Conservation (phyloP, 2,113 vertebrate genomes). For the Otis tarda region DNA sequence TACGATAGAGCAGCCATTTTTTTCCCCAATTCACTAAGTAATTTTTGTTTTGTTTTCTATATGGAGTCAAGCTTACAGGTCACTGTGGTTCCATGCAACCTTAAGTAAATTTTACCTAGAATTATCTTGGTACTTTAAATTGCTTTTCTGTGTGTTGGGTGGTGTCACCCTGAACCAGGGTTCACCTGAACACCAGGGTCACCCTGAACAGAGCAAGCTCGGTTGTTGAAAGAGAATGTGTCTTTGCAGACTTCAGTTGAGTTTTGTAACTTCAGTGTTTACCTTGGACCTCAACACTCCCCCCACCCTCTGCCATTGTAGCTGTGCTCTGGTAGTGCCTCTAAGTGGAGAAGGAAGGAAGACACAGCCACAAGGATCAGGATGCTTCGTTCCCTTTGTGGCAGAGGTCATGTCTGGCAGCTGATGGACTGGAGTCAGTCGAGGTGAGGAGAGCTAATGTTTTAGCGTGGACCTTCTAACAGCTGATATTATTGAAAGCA, state of each 20-base stretch:
- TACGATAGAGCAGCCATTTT: background rate
- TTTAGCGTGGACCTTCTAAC: background rate
- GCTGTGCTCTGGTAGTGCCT: background rate
- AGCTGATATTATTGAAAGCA: background rate
- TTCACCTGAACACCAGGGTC: no score
- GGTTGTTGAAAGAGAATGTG: rapidly evolving
- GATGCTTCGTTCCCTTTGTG: background rate
- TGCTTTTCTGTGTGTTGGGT: background rate
- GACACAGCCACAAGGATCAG: background rate
- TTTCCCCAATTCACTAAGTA: background rate
- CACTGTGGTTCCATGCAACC: background rate
- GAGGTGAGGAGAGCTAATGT: background rate
- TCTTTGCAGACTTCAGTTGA: background rate
- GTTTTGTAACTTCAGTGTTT: background rate
- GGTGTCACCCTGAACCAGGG: background rate
- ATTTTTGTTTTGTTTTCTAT: background rate
- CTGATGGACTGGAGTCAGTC: background rate
- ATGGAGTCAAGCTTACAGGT: background rate
- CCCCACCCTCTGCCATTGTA: rapidly evolving
- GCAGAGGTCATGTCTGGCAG: background rate
- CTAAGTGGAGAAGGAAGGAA: background rate
- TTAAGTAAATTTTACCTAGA: background rate
- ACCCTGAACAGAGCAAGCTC: background rate
- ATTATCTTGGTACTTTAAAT: background rate
- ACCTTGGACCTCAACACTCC: background rate